These are phyloP conservation scores for Atlantisia rogersi DNA, from an alignment of 2,113 vertebrate species.

Conservation along the genomic window DNA sequence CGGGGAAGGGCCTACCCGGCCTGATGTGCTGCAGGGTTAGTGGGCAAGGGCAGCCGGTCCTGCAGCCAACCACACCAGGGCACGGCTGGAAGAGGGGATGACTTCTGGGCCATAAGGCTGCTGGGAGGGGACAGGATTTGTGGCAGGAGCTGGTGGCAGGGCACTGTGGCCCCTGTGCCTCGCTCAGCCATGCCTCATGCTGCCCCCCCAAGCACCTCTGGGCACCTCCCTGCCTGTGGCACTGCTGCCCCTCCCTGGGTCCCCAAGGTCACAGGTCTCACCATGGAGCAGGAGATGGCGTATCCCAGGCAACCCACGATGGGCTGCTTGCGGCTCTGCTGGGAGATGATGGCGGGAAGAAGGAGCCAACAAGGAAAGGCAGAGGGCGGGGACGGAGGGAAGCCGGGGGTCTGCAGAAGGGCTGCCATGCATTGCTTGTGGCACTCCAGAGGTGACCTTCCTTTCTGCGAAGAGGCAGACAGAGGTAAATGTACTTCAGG, in stretches of 20 bases:
- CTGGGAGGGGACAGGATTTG: neutral
- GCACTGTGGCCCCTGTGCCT: fast-evolving
- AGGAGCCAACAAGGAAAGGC: neutral
- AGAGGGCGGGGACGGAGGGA: neutral
- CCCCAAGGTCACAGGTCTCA: neutral
- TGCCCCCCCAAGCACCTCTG: too few relatives aligned
- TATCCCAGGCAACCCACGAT: fast-evolving
- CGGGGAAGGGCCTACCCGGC: neutral
- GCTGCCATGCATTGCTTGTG: fast-evolving
- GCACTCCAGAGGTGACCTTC: fast-evolving
- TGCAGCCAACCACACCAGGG: neutral
- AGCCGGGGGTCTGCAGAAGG: neutral
- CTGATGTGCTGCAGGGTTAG: neutral
- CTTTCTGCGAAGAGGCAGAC: neutral
- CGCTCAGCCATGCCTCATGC: neutral
- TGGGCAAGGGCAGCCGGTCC: neutral
- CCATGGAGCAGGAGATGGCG: neutral
- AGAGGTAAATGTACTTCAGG: neutral
- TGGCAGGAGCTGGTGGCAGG: neutral
- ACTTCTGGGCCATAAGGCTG: neutral
- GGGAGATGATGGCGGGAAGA: neutral
- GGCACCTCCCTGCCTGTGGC: neutral
- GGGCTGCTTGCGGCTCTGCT: fast-evolving
- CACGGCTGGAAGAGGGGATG: fast-evolving
- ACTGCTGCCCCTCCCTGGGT: neutral